These are phyloP conservation scores for Pachyrhynchus sulphureomaculatus DNA, from an alignment of 1,140 invertebrate species.

Conservation along the genomic window DNA sequence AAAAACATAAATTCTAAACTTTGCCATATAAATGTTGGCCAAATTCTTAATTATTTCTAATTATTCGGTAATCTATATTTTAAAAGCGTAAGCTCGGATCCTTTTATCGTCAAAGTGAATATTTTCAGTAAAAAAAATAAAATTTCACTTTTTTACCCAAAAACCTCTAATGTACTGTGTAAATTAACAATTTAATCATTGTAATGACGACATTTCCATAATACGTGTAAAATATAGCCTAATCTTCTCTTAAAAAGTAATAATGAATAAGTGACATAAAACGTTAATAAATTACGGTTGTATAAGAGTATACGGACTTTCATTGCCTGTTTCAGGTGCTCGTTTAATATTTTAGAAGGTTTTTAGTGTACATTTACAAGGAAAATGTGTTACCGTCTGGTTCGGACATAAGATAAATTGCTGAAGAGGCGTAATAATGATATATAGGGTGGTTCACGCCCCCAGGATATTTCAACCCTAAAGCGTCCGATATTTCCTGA, in stretches of 20 bases:
- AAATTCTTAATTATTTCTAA: too few relatives aligned
- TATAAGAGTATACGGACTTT: constrained; percentile 8
- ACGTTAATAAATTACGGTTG: constrained; percentile 20
- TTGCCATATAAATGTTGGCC: too few relatives aligned
- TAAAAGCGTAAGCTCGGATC: too few relatives aligned
- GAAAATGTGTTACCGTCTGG: constrained; percentile 39
- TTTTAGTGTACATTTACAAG: constrained; percentile 38
- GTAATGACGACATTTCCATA: background rate
- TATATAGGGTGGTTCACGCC: constrained; percentile 39
- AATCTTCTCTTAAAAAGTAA: constrained; percentile 10
- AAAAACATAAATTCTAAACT: too few relatives aligned
- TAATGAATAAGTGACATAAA: constrained; percentile 20
- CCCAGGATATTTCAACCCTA: constrained; percentile 34
- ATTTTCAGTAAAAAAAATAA: too few relatives aligned
- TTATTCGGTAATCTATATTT: too few relatives aligned
- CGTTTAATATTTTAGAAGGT: constrained; percentile 34
- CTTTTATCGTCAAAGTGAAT: too few relatives aligned
- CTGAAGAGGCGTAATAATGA: constrained; percentile 41
- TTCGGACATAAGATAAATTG: constrained; percentile 40
- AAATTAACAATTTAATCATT: too few relatives aligned
- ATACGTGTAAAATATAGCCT: background rate
- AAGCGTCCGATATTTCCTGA: constrained; percentile 39
- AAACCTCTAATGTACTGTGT: too few relatives aligned
- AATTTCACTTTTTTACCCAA: too few relatives aligned
- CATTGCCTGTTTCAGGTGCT: constrained; percentile 28